A percentile compares a stretch with the other conserved stretches of the same genome.
phyloP scores from a whole-genome alignment of 2,113 vertebrate species.

The Varanus komodoensis region DNA sequence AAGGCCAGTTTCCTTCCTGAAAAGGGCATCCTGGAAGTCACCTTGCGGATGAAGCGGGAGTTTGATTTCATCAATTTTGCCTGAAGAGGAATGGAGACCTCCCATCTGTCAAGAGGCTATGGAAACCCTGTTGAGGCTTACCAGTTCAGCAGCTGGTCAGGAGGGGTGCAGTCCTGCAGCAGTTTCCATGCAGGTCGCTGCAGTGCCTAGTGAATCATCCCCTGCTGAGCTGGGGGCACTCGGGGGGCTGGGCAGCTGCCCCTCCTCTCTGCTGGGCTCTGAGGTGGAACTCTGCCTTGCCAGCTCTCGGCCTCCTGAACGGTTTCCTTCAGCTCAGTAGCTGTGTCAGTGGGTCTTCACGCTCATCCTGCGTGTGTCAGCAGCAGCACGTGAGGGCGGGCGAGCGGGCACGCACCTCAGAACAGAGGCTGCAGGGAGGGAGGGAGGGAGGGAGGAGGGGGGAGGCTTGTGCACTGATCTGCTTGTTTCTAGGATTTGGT shows the following conservation, averaged over 20 bases:
- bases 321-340: background rate
- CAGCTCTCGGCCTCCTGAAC: background rate
- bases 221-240: background rate
- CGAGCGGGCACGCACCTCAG: background rate
- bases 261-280: conserved; percentile 6
- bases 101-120: background rate
- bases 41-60: conserved; percentile 81
- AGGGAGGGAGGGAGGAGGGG: background rate
- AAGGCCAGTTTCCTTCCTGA: conserved; percentile 86
- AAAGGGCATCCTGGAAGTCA: conserved; percentile 86
- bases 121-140: background rate
- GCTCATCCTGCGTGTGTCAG: no score
- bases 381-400: background rate
- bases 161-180: background rate
- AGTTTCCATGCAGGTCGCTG: background rate
- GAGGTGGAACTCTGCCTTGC: background rate
- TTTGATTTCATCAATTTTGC: conserved; percentile 82
- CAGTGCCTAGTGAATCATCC: background rate
- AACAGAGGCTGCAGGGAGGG: background rate
- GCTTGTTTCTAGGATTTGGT: background rate
- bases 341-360: background rate
- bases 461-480: background rate
- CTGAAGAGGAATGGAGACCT: conserved; percentile 54
- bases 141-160: conserved; percentile 4
- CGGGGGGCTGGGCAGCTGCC: background rate